Evolutionary conservation across 1,140 invertebrate genomes (phyloP).

Genomic region (Ruditapes philippinarum): DNA sequence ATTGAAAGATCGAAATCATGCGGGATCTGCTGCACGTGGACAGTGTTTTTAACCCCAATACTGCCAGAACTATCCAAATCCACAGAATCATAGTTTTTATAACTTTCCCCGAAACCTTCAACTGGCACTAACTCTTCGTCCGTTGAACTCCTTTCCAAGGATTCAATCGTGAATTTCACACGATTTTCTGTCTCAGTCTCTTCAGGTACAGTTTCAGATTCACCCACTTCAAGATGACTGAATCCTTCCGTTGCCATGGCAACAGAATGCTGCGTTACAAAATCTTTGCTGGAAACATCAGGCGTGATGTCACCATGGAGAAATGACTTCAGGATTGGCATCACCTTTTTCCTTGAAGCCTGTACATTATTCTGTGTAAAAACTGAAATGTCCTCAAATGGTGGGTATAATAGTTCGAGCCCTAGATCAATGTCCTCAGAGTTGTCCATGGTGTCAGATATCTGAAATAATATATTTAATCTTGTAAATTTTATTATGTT

Average conservation of each 20-base stretch:
- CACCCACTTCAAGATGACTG: neutral
- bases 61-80: neutral
- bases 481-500: no score
- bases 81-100: neutral
- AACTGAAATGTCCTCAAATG: constrained; percentile 68
- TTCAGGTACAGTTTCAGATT: neutral
- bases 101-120: neutral
- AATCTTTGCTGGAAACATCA: constrained; percentile 66
- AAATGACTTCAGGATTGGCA: constrained; percentile 82
- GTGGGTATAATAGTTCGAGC: constrained; percentile 62
- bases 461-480: constrained; percentile 74
- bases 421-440: constrained; percentile 73
- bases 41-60: neutral
- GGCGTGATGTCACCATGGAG: constrained; percentile 74
- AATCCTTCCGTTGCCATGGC: constrained; percentile 19
- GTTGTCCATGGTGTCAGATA: constrained; percentile 73
- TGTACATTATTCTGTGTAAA: constrained; percentile 82
- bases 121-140: neutral
- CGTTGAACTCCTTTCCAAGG: neutral
- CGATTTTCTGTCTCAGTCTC: neutral
- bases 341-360: constrained; percentile 82
- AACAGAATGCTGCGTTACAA: constrained; percentile 42
- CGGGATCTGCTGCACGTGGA: neutral
- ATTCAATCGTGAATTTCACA: constrained; percentile 11
- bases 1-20: neutral